A percentile compares a stretch with the other conserved stretches of the same genome.
Evolutionary conservation across 2,888 invertebrate genomes (phyloP).

Genomic region (Malacosoma neustria): DNA sequence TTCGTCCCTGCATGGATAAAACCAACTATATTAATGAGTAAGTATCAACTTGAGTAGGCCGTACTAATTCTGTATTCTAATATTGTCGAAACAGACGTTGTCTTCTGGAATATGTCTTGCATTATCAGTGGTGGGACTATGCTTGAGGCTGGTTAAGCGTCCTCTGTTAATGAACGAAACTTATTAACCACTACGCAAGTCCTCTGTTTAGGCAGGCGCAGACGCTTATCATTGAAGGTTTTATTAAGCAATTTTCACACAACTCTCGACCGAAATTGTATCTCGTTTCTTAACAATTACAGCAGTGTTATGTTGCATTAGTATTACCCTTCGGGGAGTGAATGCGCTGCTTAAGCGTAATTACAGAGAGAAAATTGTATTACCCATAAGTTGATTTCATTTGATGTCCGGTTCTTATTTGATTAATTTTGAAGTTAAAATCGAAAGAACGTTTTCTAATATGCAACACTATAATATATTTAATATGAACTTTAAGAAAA

Average conservation of each 20-base stretch:
- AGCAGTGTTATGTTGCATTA: no score
- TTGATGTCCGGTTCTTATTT: no score
- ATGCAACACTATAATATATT: no score
- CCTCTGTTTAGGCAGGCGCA: background rate
- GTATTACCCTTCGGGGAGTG: background rate
- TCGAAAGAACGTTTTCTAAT: no score
- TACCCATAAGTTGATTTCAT: no score
- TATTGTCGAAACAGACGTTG: conserved; percentile 18
- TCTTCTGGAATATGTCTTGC: conserved; percentile 4
- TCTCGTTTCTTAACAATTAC: background rate
- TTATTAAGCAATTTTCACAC: background rate
- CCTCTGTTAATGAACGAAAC: conserved; percentile 14
- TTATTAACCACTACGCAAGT: conserved; percentile 11
- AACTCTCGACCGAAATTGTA: background rate
- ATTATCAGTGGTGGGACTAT: conserved; percentile 6
- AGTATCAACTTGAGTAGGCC: no score
- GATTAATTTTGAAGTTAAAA: no score
- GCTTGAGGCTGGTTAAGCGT: conserved; percentile 10
- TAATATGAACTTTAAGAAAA: no score
- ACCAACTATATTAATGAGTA: no score
- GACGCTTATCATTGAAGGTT: conserved; percentile 1
- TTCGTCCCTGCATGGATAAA: no score
- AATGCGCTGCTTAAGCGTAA: background rate
- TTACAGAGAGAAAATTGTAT: background rate
- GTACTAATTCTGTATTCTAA: conserved; percentile 13